Conservation (phyloP, 2,888 invertebrate species). For the Polia nebulosa region DNA sequence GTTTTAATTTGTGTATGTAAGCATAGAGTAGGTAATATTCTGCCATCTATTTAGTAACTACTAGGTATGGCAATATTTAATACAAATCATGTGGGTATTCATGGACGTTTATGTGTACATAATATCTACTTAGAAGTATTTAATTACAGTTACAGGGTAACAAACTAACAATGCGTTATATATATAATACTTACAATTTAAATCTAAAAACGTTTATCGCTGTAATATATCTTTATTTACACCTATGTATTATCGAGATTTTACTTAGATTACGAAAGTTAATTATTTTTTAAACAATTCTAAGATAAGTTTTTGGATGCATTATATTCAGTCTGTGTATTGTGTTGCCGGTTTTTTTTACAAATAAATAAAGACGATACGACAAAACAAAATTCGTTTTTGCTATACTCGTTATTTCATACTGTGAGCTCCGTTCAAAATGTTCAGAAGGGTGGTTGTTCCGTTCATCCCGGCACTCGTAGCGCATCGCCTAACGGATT, state of each 20-base stretch:
- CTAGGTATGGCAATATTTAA: background rate
- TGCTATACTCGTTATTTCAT: background rate
- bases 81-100: background rate
- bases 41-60: conserved; percentile 6
- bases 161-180: conserved; percentile 10
- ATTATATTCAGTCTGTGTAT: conserved; percentile 26
- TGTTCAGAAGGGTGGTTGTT: background rate
- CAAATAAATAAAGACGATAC: conserved; percentile 34
- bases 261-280: conserved; percentile 16
- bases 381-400: conserved; percentile 12
- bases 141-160: conserved; percentile 33
- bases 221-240: background rate
- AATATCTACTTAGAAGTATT: background rate
- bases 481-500: no score
- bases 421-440: background rate
- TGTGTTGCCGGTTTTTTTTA: conserved; percentile 38
- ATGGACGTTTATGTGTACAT: background rate
- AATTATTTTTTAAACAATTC: conserved; percentile 13
- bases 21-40: conserved; percentile 14
- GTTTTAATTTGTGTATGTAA: conserved; percentile 20
- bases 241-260: conserved; percentile 2
- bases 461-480: no score
- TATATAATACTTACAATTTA: conserved; percentile 7
- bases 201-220: conserved; percentile 15
- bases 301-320: conserved; percentile 17